A percentile compares a stretch with the other conserved stretches of the same genome.
Conservation (phyloP, 2,113 vertebrate genomes). For the Bagarius yarrelli region DNA sequence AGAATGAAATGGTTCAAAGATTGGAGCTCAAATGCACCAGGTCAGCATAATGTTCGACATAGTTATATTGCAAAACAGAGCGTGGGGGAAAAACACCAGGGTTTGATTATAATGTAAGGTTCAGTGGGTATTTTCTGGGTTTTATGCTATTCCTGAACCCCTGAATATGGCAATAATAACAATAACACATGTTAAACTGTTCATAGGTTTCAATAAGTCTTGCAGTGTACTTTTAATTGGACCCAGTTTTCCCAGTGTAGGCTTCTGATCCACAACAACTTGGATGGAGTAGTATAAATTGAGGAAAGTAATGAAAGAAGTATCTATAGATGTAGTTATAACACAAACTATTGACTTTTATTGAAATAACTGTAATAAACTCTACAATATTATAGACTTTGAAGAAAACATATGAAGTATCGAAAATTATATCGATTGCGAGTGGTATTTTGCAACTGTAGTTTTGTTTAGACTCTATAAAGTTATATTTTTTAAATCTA, state of each 20-base stretch:
- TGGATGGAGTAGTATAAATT: neutral
- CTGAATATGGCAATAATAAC: neutral
- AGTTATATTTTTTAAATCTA: neutral
- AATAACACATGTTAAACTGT: neutral
- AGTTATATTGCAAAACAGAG: neutral
- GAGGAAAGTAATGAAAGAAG: neutral
- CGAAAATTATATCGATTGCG: neutral
- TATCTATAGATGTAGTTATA: neutral
- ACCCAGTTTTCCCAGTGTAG: neutral
- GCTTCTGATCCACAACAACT: neutral
- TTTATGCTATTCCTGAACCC: neutral
- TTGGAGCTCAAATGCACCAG: slow-evolving; percentile 75
- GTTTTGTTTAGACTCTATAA: neutral
- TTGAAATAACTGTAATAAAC: neutral
- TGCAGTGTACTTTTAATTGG: neutral
- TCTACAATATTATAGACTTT: neutral
- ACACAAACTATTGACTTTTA: neutral
- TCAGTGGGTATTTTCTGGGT: neutral
- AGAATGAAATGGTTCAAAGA: slow-evolving; percentile 74
- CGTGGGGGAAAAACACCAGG: neutral
- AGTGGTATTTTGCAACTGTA: neutral
- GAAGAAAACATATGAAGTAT: neutral
- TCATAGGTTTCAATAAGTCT: neutral
- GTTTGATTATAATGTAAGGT: too few relatives aligned
- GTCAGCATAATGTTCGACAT: slow-evolving; percentile 60